phyloP scores from a whole-genome alignment of 2,888 invertebrate species.

The Shargacucullia verbasci region DNA sequence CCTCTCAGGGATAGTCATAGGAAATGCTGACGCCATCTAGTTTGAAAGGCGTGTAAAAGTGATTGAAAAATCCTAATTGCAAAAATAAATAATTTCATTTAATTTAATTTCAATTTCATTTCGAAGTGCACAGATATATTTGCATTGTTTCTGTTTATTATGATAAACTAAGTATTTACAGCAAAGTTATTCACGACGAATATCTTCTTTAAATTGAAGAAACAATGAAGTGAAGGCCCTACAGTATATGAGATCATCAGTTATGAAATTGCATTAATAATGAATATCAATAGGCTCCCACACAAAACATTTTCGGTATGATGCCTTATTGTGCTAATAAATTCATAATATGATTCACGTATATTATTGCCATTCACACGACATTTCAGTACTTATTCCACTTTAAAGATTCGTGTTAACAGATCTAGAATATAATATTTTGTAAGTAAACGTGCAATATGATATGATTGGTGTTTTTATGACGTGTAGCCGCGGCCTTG shows the following conservation, averaged over 20 bases:
- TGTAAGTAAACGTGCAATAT: slow-evolving; percentile 36
- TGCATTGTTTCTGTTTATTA: too few relatives aligned
- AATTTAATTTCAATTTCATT: too few relatives aligned
- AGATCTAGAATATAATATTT: slow-evolving; percentile 14
- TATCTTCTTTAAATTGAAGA: too few relatives aligned
- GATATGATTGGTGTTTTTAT: slow-evolving; percentile 40
- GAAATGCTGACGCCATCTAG: too few relatives aligned
- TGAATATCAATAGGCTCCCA: slow-evolving; percentile 32
- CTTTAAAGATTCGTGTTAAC: slow-evolving; percentile 24
- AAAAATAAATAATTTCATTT: too few relatives aligned
- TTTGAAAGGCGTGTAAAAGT: too few relatives aligned
- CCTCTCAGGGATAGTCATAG: too few relatives aligned
- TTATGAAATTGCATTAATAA: slow-evolving; percentile 17
- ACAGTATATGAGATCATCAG: too few relatives aligned
- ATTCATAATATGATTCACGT: slow-evolving; percentile 6
- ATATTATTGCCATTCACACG: slow-evolving; percentile 6
- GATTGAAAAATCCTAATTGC: too few relatives aligned
- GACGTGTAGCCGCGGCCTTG: slow-evolving; percentile 53
- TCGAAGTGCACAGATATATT: too few relatives aligned
- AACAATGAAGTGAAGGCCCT: too few relatives aligned
- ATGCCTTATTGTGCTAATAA: slow-evolving; percentile 15
- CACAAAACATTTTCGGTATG: slow-evolving; percentile 13
- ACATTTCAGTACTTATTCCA: slow-evolving; percentile 8
- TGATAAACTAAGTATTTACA: too few relatives aligned
- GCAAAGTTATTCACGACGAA: neutral